phyloP scores from a whole-genome alignment of 2,888 invertebrate genomes.

The Ophraella communa region DNA sequence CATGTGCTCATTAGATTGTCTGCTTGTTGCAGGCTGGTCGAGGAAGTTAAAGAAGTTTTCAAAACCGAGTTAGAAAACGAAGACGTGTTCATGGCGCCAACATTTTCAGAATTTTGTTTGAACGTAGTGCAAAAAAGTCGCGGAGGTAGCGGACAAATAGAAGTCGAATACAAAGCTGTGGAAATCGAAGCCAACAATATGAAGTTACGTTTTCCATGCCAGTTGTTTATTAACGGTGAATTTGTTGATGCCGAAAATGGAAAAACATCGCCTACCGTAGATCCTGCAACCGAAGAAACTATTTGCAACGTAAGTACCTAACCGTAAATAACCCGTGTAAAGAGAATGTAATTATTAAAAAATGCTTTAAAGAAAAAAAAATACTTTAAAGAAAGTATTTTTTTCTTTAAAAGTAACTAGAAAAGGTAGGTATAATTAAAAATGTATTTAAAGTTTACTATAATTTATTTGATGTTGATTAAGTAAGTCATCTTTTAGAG shows the following conservation, averaged over 20 bases:
- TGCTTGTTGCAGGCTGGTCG: slow-evolving; percentile 77
- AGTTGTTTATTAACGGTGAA: slow-evolving; percentile 89
- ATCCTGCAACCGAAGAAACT: slow-evolving; percentile 85
- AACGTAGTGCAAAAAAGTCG: slow-evolving; percentile 73
- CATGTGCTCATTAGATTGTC: too few relatives aligned
- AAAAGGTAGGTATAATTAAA: too few relatives aligned
- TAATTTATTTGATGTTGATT: too few relatives aligned
- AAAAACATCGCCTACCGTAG: slow-evolving; percentile 71
- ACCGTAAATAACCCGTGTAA: too few relatives aligned
- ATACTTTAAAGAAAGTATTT: too few relatives aligned
- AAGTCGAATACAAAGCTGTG: slow-evolving; percentile 76
- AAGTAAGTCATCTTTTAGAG: too few relatives aligned
- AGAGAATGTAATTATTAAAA: too few relatives aligned
- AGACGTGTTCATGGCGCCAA: slow-evolving; percentile 91
- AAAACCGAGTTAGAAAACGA: slow-evolving; percentile 83
- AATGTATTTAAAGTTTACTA: too few relatives aligned
- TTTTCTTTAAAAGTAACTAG: too few relatives aligned
- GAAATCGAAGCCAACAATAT: slow-evolving; percentile 82
- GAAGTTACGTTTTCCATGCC: slow-evolving; percentile 84
- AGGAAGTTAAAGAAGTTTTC: slow-evolving; percentile 86
- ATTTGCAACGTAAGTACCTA: slow-evolving; percentile 69
- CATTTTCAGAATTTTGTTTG: slow-evolving; percentile 80
- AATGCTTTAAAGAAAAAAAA: too few relatives aligned
- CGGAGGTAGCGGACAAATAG: slow-evolving; percentile 64
- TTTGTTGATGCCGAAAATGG: slow-evolving; percentile 81